Percentiles rank a stretch among this genome's conserved stretches.
Evolutionary conservation across 1,140 invertebrate species (phyloP).

Genomic region (Ostrea edulis): DNA sequence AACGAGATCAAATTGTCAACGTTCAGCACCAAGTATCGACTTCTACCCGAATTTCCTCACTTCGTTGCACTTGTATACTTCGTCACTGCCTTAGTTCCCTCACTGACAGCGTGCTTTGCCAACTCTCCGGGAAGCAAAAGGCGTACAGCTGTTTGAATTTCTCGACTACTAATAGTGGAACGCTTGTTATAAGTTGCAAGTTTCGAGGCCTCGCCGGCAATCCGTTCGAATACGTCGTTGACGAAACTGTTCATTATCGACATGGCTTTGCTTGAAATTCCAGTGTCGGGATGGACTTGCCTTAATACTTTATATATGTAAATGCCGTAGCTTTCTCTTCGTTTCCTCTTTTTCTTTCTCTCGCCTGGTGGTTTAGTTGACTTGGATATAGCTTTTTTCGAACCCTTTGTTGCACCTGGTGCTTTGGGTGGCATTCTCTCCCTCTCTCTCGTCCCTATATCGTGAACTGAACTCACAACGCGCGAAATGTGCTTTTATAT

Average conservation of each 20-base stretch:
- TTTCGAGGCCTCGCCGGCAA: conserved; percentile 78
- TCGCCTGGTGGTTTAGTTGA: conserved; percentile 36
- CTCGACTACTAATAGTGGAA: conserved; percentile 80
- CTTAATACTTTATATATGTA: conserved; percentile 46
- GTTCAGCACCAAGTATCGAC: too few species aligned
- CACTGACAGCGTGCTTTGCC: conserved; percentile 83
- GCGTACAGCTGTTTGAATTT: conserved; percentile 84
- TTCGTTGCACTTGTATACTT: conserved; percentile 77
- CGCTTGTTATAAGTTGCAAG: conserved; percentile 75
- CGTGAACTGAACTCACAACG: neutral
- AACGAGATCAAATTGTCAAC: too few species aligned
- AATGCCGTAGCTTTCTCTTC: conserved; percentile 34
- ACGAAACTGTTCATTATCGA: conserved; percentile 44
- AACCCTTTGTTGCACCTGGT: conserved; percentile 24
- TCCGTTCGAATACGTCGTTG: conserved; percentile 44
- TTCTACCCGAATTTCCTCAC: conserved; percentile 6
- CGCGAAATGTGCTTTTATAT: neutral
- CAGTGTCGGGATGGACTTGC: conserved; percentile 39
- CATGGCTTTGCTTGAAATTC: conserved; percentile 42
- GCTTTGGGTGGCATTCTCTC: conserved; percentile 9
- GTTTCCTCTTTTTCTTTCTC: neutral
- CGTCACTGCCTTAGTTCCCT: conserved; percentile 84
- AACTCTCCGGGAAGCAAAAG: conserved; percentile 84
- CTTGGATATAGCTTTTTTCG: conserved; percentile 38
- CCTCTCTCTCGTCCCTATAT: neutral